Conservation (phyloP, 2,113 vertebrate species). For the Misgurnus mizolepis region DNA sequence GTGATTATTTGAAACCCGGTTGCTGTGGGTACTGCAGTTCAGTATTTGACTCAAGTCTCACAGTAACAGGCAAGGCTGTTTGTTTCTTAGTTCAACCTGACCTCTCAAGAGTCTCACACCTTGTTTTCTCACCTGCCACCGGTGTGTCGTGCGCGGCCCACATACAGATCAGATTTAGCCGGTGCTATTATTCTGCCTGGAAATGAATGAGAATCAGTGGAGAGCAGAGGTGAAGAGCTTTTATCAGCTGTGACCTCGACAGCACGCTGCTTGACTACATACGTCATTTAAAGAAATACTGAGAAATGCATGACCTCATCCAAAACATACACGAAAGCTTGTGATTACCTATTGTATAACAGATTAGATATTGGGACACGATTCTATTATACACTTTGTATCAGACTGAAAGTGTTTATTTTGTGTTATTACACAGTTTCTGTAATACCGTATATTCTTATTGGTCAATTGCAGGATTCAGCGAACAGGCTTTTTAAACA, state of each 20-base stretch:
- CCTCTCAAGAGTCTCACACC: conserved; percentile 23
- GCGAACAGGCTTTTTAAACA: too few relatives aligned
- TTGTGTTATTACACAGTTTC: too few relatives aligned
- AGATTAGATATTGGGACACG: neutral
- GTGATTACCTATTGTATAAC: neutral
- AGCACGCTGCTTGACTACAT: neutral
- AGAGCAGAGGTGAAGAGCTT: conserved; percentile 5
- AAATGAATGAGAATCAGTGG: conserved; percentile 3
- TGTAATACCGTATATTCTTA: too few relatives aligned
- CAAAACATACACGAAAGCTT: neutral
- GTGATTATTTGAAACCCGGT: neutral
- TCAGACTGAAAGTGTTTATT: too few relatives aligned
- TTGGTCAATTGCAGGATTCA: too few relatives aligned
- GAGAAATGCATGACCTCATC: neutral
- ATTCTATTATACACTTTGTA: too few relatives aligned
- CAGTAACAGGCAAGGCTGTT: conserved; percentile 22
- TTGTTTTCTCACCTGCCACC: neutral
- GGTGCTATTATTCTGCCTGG: neutral
- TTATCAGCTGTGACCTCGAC: conserved; percentile 11
- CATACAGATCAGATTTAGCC: neutral
- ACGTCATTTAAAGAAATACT: neutral
- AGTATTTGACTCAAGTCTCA: neutral
- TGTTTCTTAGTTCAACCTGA: conserved; percentile 43
- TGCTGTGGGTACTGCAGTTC: neutral
- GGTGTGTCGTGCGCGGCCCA: neutral